Base-by-base conservation (phyloP, 2,113 vertebrate species). In the Alethe castanea region DNA sequence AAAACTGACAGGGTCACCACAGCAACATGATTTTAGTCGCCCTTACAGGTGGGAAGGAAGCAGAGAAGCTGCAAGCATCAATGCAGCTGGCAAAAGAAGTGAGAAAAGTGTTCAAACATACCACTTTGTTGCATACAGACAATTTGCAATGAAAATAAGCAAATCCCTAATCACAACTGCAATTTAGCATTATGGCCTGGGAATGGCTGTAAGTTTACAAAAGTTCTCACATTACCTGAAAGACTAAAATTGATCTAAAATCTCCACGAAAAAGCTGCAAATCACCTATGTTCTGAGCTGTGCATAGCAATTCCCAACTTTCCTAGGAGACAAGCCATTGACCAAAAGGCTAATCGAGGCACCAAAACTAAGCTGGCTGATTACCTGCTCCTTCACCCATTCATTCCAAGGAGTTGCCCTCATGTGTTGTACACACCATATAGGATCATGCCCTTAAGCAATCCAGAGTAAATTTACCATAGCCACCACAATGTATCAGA, bases 401-500 rank as follows among this genome's bases (percentile, higher is more conserved):
- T 54, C 88, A 56, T 78, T 72, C 59, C 24, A 67, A 95, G 67
- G 69, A 77, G 60, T 2, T 40, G 47, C n/a, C 59, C 88, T 94
- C 70, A 7, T 45, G 48, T 81, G 79, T 72, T 78, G 77, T 74
- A 96, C 84, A 95, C 82, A 95, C 74, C 80, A 78, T 54, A 96
- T 19, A 97, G 84, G 91, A 95, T 88, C 13, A 8, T 96, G 96
- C 97, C 97, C 92, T 96, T 95, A 92, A 97, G 97, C 95, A 96
- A 97, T 95, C 92, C 95, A 89, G 95, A 97, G 96, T 96, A 97
- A 98, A 97, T 97, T 97, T 98, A 97, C 97, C 97, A 97, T 95
- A 93, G 93, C 95, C 95, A 96, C 95, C 95, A 86, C 0, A 2
- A 97, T 47, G 35, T 94, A 94, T 94, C 93, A 97, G 94, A 96